phyloP scores from a whole-genome alignment of 1,140 invertebrate genomes.

The Parapsyche elsis region DNA sequence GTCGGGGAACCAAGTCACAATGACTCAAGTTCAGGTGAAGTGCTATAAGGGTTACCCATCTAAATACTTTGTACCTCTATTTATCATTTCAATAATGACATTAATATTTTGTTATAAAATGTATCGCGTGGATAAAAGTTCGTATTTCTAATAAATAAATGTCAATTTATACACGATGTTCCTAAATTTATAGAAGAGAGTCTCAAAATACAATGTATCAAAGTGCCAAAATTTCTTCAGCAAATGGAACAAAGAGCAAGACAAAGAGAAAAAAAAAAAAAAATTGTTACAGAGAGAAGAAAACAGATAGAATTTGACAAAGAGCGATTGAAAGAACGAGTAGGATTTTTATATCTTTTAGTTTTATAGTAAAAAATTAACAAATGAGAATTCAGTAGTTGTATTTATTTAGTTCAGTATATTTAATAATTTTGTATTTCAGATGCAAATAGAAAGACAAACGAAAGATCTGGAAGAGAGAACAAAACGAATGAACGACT shows the following conservation, averaged over 20 bases:
- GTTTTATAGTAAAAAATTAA: too few species aligned
- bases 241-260: conserved; percentile 73
- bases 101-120: too few species aligned
- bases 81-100: too few species aligned
- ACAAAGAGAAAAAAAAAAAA: conserved; percentile 70
- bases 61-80: too few species aligned
- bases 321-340: conserved; percentile 68
- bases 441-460: conserved; percentile 63
- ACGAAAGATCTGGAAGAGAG: conserved; percentile 73
- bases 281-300: conserved; percentile 71
- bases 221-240: conserved; percentile 72
- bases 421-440: neutral
- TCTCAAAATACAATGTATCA: conserved; percentile 67
- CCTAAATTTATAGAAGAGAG: conserved; percentile 59
- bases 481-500: conserved; percentile 67
- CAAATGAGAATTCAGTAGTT: neutral
- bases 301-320: conserved; percentile 71
- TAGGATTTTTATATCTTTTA: conserved; percentile 33
- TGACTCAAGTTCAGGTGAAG: conserved; percentile 58
- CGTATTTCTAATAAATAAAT: too few species aligned
- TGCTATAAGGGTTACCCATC: too few species aligned
- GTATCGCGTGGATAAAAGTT: too few species aligned
- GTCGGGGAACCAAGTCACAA: conserved; percentile 60
- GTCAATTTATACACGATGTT: neutral
- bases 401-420: conserved; percentile 11